These are phyloP conservation scores for Limnothrissa miodon DNA, from an alignment of 2,113 vertebrate species.

Conservation along the genomic window DNA sequence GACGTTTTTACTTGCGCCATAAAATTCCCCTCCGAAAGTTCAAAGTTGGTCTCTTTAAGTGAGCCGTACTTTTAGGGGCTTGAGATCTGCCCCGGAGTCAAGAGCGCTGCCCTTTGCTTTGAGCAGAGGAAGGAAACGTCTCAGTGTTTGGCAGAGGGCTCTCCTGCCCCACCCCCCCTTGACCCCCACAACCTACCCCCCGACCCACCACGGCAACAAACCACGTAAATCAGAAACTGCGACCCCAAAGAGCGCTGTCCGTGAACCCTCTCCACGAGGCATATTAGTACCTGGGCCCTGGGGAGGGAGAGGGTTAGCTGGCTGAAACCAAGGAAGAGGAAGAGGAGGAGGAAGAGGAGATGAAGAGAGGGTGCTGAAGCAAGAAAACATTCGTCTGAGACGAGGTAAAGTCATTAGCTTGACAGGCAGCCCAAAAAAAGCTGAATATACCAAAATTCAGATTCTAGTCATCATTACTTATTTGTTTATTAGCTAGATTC, in stretches of 20 bases:
- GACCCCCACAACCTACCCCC: neutral
- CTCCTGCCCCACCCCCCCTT: neutral
- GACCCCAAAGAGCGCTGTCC: conserved; percentile 42
- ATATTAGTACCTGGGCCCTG: conserved; percentile 55
- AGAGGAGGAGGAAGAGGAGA: neutral
- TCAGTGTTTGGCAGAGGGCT: conserved; percentile 54
- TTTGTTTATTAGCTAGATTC: neutral
- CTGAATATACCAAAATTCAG: neutral
- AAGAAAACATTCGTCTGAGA: neutral
- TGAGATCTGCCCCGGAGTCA: conserved; percentile 42
- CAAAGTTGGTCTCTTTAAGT: conserved; percentile 50
- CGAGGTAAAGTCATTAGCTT: neutral
- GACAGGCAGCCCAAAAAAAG: neutral
- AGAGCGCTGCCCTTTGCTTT: conserved; percentile 50
- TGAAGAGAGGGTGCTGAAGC: conserved; percentile 19
- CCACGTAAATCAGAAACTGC: conserved; percentile 56
- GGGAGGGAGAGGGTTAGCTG: conserved; percentile 24
- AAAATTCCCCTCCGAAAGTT: conserved; percentile 55
- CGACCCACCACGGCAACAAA: neutral
- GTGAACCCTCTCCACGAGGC: conserved; percentile 34
- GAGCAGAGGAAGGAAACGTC: conserved; percentile 44
- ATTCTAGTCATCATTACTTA: neutral
- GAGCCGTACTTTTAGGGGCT: conserved; percentile 51
- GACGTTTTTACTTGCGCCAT: conserved; percentile 56
- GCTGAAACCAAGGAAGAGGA: neutral